Evolutionary conservation across 2,797 vertebrate species (phyloP), one percentile per base, ranked within the genome.

Genomic region (Lacerta viridis): DNA sequence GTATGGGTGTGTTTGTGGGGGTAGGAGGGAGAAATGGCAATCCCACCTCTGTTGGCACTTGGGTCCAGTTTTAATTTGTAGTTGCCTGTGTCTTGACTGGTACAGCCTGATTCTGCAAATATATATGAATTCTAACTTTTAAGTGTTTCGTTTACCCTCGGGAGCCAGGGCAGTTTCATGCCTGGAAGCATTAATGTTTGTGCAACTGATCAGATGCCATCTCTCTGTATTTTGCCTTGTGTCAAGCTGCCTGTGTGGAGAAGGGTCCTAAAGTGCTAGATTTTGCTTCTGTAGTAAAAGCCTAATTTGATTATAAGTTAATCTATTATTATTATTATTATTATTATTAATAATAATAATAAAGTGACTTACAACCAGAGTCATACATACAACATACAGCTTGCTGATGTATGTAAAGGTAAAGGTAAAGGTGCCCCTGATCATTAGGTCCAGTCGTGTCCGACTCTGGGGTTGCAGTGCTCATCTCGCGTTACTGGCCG

Each of bases 71-170:
- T 66, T 17, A 85, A 84, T 75, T 76, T n/a, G 17, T 33, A 23
- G n/a, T 80, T 85, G 7, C 39, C 68, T 64, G 46, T 55, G 43
- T 61, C 27, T 55, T 50, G 61, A 50, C 78, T 41, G 55, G 72
- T 82, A 29, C 79, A 85, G 75, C 79, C 88, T 89, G 71, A 72
- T 86, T 82, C 84, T 61, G 84, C 59, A 89, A 89, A 76, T 69
- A 89, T 85, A 84, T n/a, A 81, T 41, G 71, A 80, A 87, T 71
- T 29, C 7, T 18, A 20, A 4, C n/a, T n/a, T n/a, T n/a, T 75
- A 64, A 29, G 33, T 84, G 50, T 11, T 23, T 66, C 25, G 55
- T 80, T 72, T 15, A 13, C 7, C 23, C 71, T 83, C 59, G 33
- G 15, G 29, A 50, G 74, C 23, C 85, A 64, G 3, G 55, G 43